These are phyloP conservation scores for Telmatherina bonti DNA, from an alignment of 2,797 vertebrate genomes.

Conservation along the genomic window DNA sequence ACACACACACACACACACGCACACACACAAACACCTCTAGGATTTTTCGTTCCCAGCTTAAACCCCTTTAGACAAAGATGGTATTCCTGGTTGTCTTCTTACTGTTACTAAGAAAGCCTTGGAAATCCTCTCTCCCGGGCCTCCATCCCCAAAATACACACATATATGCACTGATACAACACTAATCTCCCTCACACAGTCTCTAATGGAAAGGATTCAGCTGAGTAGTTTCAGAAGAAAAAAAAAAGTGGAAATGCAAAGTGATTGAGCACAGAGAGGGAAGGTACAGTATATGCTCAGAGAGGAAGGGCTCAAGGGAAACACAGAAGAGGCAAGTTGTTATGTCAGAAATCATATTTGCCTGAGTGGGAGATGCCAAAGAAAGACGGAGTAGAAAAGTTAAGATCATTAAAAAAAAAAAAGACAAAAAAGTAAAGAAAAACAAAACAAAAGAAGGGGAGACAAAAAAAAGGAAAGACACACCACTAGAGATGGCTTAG, in stretches of 20 bases:
- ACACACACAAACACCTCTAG: slow-evolving; percentile 7
- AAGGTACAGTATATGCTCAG: slow-evolving; percentile 41
- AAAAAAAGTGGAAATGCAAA: slow-evolving; percentile 37
- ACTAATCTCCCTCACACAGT: slow-evolving; percentile 79
- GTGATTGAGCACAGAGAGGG: slow-evolving; percentile 46
- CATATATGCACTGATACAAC: slow-evolving; percentile 64
- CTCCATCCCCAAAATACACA: slow-evolving; percentile 60
- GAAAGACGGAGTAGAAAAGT: slow-evolving; percentile 23
- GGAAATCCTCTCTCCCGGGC: slow-evolving; percentile 70
- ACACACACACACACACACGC: too few species aligned
- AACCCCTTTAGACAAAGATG: slow-evolving; percentile 66
- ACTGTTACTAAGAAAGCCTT: slow-evolving; percentile 64
- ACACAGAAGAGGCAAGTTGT: slow-evolving; percentile 44
- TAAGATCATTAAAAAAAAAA: too few species aligned
- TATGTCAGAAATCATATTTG: slow-evolving; percentile 51
- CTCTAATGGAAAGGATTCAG: slow-evolving; percentile 81
- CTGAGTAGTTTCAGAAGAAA: slow-evolving; percentile 63
- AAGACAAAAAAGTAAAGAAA: too few species aligned
- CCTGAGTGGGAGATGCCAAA: slow-evolving; percentile 32
- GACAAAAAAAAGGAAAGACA: slow-evolving; percentile 13
- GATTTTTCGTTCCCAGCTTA: slow-evolving; percentile 44
- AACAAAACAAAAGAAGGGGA: slow-evolving; percentile 24
- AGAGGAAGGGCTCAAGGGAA: slow-evolving; percentile 46
- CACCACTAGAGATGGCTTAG: slow-evolving; percentile 63
- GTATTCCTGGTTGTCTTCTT: slow-evolving; percentile 73